phyloP scores from a whole-genome alignment of 1,140 invertebrate species.

The Papilio machaon region DNA sequence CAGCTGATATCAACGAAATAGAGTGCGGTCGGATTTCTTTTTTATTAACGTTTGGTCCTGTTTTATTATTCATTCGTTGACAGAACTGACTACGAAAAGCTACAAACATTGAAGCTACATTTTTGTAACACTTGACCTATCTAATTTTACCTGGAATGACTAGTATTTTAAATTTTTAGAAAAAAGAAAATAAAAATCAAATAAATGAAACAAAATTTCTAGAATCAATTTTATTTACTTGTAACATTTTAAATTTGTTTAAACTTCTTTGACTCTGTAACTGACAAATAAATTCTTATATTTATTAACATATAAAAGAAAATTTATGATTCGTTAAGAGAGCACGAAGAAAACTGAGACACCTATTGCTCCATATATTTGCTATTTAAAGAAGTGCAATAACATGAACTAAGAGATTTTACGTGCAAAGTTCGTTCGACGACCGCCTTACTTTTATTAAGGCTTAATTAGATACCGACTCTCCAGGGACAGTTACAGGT shows the following conservation, averaged over 20 bases:
- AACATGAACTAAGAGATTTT: slow-evolving; percentile 55
- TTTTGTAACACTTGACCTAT: background rate
- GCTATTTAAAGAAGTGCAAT: slow-evolving; percentile 50
- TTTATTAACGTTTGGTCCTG: slow-evolving; percentile 38
- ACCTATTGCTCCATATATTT: slow-evolving; percentile 41
- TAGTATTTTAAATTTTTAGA: background rate
- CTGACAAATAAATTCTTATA: background rate
- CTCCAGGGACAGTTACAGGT: slow-evolving; percentile 40
- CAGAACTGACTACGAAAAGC: background rate
- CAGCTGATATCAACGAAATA: slow-evolving; percentile 37
- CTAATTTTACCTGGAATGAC: no score
- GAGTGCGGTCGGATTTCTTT: slow-evolving; percentile 23
- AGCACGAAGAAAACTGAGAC: slow-evolving; percentile 26
- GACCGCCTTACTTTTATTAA: slow-evolving; percentile 52
- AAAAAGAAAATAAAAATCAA: background rate
- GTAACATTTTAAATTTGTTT: background rate
- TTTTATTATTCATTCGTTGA: slow-evolving; percentile 27
- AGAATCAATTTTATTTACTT: background rate
- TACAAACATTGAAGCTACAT: background rate
- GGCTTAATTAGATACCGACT: slow-evolving; percentile 52
- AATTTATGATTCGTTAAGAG: slow-evolving; percentile 11
- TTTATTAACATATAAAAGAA: background rate
- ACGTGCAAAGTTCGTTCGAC: slow-evolving; percentile 51
- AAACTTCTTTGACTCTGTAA: slow-evolving; percentile 8
- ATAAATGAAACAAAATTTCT: background rate